Evolutionary conservation across 1,140 invertebrate species (phyloP).

Genomic region (Paraescarpia echinospica): DNA sequence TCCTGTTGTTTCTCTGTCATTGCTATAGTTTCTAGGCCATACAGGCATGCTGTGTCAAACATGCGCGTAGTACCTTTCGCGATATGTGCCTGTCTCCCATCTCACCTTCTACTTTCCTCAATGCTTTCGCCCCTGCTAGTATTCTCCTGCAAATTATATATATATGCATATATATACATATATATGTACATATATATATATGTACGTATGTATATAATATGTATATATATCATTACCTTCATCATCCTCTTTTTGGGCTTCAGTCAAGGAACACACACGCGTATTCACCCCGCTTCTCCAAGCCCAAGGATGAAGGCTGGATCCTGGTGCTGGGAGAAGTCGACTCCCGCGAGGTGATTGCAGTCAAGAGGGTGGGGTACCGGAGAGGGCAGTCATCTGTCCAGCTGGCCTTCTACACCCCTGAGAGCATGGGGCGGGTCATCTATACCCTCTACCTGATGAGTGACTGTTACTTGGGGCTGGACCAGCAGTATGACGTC

Average conservation of each 20-base stretch:
- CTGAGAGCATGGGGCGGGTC: slow-evolving; percentile 65
- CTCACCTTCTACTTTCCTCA: too few species aligned
- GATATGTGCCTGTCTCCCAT: too few species aligned
- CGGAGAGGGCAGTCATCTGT: slow-evolving; percentile 45
- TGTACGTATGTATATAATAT: too few species aligned
- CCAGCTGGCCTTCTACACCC: slow-evolving; percentile 70
- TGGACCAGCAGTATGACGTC: slow-evolving; percentile 89
- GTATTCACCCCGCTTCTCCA: slow-evolving; percentile 81
- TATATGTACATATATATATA: too few species aligned
- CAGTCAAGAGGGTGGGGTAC: slow-evolving; percentile 75
- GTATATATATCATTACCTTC: too few species aligned
- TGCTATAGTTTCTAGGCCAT: too few species aligned
- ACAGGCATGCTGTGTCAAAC: too few species aligned
- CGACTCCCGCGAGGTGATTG: slow-evolving; percentile 73
- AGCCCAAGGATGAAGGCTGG: slow-evolving; percentile 95
- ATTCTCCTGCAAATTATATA: too few species aligned
- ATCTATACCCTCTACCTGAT: slow-evolving; percentile 84
- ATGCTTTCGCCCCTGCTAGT: too few species aligned
- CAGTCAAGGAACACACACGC: slow-evolving; percentile 61
- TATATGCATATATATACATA: too few species aligned
- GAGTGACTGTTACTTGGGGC: slow-evolving; percentile 90
- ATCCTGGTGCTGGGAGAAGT: slow-evolving; percentile 81
- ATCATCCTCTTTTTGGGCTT: slow-evolving; percentile 17
- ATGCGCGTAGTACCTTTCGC: too few species aligned
- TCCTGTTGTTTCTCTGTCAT: too few species aligned